A percentile compares a stretch with the other conserved stretches of the same genome.
These are phyloP conservation scores for Macrostomum lignano DNA, from an alignment of 1,140 invertebrate species.

Conservation along the genomic window DNA sequence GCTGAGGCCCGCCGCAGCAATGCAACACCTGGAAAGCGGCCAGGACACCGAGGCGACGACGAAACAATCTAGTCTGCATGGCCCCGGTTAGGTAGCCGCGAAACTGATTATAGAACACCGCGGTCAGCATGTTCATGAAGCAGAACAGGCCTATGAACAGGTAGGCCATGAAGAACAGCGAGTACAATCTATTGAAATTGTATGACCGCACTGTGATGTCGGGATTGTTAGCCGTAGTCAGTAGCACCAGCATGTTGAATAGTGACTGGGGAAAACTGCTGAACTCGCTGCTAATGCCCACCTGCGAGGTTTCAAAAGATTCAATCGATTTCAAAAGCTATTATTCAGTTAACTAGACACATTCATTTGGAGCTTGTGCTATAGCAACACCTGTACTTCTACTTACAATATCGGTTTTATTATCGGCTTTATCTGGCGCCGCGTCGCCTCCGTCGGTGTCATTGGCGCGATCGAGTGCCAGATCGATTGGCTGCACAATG, in stretches of 20 bases:
- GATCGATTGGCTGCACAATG: too few species aligned
- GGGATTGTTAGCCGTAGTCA: slow-evolving; percentile 25
- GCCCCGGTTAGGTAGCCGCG: slow-evolving; percentile 23
- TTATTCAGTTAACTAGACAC: too few species aligned
- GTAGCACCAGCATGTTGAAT: slow-evolving; percentile 20
- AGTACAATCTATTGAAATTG: slow-evolving; percentile 15
- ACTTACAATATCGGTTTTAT: too few species aligned
- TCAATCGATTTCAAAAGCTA: too few species aligned
- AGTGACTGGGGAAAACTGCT: too few species aligned
- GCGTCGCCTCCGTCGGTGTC: too few species aligned
- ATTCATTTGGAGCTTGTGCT: too few species aligned
- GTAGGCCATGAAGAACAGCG: slow-evolving; percentile 21
- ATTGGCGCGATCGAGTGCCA: too few species aligned
- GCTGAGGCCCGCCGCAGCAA: background rate
- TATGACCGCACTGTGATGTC: slow-evolving; percentile 24
- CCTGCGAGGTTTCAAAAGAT: too few species aligned
- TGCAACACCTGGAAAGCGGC: slow-evolving; percentile 19
- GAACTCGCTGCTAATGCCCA: too few species aligned
- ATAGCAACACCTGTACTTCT: too few species aligned
- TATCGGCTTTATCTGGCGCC: too few species aligned
- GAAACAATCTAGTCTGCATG: slow-evolving; percentile 17
- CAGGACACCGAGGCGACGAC: slow-evolving; percentile 16
- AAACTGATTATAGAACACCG: slow-evolving; percentile 26
- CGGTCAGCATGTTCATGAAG: slow-evolving; percentile 24
- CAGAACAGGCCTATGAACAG: slow-evolving; percentile 21